A percentile compares a stretch with the other conserved stretches of the same genome.
Evolutionary conservation across 2,888 invertebrate genomes (phyloP).

Genomic region (Bembecia ichneumoniformis): DNA sequence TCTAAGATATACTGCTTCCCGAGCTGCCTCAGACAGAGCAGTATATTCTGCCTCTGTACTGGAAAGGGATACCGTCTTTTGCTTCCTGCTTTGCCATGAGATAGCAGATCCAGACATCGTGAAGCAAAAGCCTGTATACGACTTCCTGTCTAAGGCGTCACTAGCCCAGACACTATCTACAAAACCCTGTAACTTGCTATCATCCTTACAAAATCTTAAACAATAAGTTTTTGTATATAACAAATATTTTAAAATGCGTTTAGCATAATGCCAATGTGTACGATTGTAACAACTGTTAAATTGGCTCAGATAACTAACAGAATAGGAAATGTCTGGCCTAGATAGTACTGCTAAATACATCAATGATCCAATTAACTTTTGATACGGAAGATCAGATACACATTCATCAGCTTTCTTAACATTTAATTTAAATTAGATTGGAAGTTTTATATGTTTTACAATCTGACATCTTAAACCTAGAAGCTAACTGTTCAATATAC

Average conservation of each 20-base stretch:
- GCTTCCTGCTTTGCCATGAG: conserved; percentile 2
- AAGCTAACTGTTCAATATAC: conserved; percentile 4
- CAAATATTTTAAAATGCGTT: not conserved
- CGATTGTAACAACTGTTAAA: not conserved
- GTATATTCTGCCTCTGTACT: conserved; percentile 6
- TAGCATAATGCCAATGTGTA: not conserved
- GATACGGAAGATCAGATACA: conserved; percentile 6
- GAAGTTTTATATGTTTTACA: conserved; percentile 5
- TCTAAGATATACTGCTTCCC: conserved; percentile 4
- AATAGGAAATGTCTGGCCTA: conserved; percentile 1
- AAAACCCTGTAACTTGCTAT: conserved; percentile 2
- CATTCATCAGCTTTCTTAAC: conserved; percentile 1
- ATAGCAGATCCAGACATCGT: not conserved
- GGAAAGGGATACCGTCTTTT: conserved; percentile 1
- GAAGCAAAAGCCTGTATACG: conserved; percentile 5
- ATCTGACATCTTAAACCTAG: conserved; percentile 7
- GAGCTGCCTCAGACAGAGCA: conserved; percentile 2
- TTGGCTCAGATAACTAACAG: conserved; percentile 1
- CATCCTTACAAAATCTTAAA: not conserved
- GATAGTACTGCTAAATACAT: conserved; percentile 7
- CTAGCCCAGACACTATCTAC: conserved; percentile 5
- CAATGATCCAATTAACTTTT: conserved; percentile 8
- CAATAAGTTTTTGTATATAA: not conserved
- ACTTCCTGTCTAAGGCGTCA: too few relatives aligned
- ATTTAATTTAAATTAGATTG: conserved; percentile 7